phyloP scores from a whole-genome alignment of 1,140 invertebrate genomes.

The Ctenoplectra terminalis region DNA sequence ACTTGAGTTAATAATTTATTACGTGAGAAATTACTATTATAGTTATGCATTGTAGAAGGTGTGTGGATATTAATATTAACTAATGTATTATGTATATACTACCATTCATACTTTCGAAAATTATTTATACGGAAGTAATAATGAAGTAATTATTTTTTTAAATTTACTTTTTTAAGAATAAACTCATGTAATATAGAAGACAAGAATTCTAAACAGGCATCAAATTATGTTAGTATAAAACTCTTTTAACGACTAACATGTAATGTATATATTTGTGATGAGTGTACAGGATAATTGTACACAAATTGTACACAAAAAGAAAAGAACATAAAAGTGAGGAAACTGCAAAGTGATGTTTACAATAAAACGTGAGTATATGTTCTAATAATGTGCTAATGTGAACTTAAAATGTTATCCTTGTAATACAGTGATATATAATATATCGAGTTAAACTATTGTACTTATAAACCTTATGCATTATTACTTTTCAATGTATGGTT shows the following conservation, averaged over 20 bases:
- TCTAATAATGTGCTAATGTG: constrained; percentile 28
- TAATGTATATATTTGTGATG: constrained; percentile 31
- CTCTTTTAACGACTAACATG: constrained; percentile 6
- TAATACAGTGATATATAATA: constrained; percentile 9
- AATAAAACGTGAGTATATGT: constrained; percentile 1
- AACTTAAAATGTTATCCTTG: constrained; percentile 11
- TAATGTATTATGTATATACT: constrained; percentile 39
- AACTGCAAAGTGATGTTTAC: constrained; percentile 12
- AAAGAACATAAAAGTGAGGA: background rate
- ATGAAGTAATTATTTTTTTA: too few relatives aligned
- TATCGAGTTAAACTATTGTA: constrained; percentile 44
- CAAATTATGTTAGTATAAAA: constrained; percentile 23
- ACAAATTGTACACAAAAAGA: constrained; percentile 1
- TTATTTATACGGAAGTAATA: constrained; percentile 54
- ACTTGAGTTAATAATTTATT: background rate
- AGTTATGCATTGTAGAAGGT: background rate
- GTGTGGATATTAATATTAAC: constrained; percentile 33
- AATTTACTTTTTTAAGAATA: constrained; percentile 10
- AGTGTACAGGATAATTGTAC: constrained; percentile 21
- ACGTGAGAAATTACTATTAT: background rate
- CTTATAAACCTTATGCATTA: constrained; percentile 61
- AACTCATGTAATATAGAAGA: constrained; percentile 7
- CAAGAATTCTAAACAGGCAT: constrained; percentile 12
- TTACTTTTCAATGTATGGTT: constrained; percentile 60
- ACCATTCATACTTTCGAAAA: constrained; percentile 50